Evolutionary conservation across 2,797 vertebrate species (phyloP).

Genomic region (Helarctos malayanus): DNA sequence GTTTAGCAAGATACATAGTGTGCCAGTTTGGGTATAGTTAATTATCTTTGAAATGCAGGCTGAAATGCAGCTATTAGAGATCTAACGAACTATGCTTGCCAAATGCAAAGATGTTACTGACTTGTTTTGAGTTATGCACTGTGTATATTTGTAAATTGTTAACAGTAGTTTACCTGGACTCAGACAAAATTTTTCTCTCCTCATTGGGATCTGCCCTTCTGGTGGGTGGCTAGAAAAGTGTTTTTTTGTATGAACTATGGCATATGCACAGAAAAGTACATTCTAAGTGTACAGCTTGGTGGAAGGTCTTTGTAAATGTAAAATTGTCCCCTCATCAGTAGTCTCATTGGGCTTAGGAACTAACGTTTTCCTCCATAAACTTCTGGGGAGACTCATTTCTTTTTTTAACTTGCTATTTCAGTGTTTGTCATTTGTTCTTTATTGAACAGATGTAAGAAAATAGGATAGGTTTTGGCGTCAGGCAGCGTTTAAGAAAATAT

Average conservation of each 20-base stretch:
- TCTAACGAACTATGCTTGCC: not conserved
- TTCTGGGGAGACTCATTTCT: not conserved
- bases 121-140: not conserved
- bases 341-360: not conserved
- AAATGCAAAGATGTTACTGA: not conserved
- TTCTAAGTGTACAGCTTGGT: not conserved
- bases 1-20: slow-evolving; percentile 15
- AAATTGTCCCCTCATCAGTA: not conserved
- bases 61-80: not conserved
- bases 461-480: not conserved
- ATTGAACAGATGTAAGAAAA: slow-evolving; percentile 14
- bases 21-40: slow-evolving; percentile 20
- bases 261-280: not conserved
- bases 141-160: slow-evolving; percentile 3
- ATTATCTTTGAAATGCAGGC: slow-evolving; percentile 45
- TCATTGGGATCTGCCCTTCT: not conserved
- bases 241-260: not conserved
- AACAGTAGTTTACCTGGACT: not conserved
- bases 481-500: slow-evolving; percentile 8
- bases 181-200: not conserved
- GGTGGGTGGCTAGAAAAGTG: not conserved
- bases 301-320: not conserved
- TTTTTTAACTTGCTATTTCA: not conserved
- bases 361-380: not conserved
- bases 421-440: slow-evolving; percentile 28